A percentile compares a stretch with the other conserved stretches of the same genome.
These are phyloP conservation scores for Heteromormyrus szaboi DNA, from an alignment of 2,797 vertebrate genomes.

Conservation along the genomic window DNA sequence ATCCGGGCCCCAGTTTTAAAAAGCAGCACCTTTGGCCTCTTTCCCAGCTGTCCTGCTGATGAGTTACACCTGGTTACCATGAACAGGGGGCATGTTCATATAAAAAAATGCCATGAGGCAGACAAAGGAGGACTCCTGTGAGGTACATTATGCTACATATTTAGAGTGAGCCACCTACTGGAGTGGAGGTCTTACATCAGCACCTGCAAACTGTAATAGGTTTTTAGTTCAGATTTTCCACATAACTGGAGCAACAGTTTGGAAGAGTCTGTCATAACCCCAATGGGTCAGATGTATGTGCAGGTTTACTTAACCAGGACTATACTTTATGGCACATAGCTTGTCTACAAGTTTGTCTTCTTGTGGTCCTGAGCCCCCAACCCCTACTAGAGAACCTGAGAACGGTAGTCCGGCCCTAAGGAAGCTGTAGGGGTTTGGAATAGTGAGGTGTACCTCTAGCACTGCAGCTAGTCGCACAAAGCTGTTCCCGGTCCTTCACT, in stretches of 20 bases:
- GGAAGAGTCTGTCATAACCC: neutral
- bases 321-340: neutral
- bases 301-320: neutral
- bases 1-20: neutral
- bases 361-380: neutral
- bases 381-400: neutral
- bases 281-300: neutral
- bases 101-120: neutral
- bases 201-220: neutral
- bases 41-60: neutral
- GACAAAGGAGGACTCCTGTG: neutral
- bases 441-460: neutral
- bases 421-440: neutral
- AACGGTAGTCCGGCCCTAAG: neutral
- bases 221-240: neutral
- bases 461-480: neutral
- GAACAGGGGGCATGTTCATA: neutral
- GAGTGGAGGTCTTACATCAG: neutral
- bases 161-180: neutral
- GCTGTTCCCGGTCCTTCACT: neutral
- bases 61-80: neutral
- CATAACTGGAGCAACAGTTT: neutral
- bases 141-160: neutral
- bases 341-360: neutral
- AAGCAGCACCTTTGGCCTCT: neutral